Conservation (phyloP, 2,888 invertebrate species). For the Drosophila monieri region DNA sequence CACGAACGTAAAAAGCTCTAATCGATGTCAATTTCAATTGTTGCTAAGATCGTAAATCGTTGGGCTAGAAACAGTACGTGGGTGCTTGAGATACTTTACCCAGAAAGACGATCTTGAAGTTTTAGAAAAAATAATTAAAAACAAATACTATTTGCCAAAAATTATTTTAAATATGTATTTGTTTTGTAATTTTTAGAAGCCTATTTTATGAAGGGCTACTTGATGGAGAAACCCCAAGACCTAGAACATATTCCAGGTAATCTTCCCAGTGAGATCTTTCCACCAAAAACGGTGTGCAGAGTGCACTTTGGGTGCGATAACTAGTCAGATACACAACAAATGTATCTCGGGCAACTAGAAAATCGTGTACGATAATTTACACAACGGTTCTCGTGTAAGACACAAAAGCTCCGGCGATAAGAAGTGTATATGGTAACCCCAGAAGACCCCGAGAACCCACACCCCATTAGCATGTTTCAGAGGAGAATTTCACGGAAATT, state of each 20-base stretch:
- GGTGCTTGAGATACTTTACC: background rate
- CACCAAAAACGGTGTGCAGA: constrained; percentile 8
- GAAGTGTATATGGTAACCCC: constrained; percentile 18
- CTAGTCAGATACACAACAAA: constrained; percentile 33
- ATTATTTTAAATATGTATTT: no score
- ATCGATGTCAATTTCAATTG: constrained; percentile 12
- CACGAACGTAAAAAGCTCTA: constrained; percentile 18
- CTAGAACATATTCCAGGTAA: constrained; percentile 12
- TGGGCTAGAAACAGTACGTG: background rate
- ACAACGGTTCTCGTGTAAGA: constrained; percentile 49
- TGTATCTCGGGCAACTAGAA: constrained; percentile 18
- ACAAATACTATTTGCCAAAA: background rate
- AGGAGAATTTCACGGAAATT: constrained; percentile 70
- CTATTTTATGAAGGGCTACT: constrained; percentile 14
- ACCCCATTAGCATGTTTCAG: constrained; percentile 65
- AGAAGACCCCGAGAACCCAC: constrained; percentile 22
- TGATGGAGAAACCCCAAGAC: background rate
- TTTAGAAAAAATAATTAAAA: background rate
- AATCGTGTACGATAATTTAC: constrained; percentile 53
- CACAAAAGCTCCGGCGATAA: constrained; percentile 47
- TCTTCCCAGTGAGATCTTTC: background rate
- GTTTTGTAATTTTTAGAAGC: background rate
- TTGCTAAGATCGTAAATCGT: background rate
- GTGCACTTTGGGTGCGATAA: constrained; percentile 48
- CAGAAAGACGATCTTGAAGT: background rate